A percentile compares a stretch with the other conserved stretches of the same genome.
These are phyloP conservation scores for Zaprionus camerounensis DNA, from an alignment of 1,140 invertebrate genomes.

Conservation along the genomic window DNA sequence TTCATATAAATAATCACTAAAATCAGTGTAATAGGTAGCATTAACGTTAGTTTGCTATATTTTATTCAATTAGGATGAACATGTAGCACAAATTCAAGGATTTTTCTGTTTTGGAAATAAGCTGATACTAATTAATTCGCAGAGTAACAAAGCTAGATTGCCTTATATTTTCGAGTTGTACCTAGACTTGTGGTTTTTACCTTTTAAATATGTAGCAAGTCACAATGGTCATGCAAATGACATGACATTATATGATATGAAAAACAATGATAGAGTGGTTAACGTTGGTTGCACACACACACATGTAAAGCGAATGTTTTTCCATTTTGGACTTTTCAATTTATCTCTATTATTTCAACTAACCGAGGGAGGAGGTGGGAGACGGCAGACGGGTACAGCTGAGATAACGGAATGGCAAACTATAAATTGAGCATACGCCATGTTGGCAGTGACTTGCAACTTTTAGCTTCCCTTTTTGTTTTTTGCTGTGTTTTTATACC, in stretches of 20 bases:
- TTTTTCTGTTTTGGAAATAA: no score
- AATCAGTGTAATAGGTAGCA: not conserved
- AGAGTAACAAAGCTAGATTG: no score
- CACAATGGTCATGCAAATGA: not conserved
- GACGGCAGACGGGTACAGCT: not conserved
- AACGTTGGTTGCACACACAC: not conserved
- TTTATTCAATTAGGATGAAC: not conserved
- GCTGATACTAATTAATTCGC: no score
- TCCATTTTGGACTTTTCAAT: not conserved
- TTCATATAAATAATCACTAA: not conserved
- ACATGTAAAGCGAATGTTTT: not conserved
- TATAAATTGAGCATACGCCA: slow-evolving; percentile 36
- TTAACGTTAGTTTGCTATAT: no score
- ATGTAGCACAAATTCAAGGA: not conserved
- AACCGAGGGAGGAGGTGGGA: not conserved
- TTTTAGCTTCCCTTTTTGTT: slow-evolving; percentile 1
- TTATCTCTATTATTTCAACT: slow-evolving; percentile 9
- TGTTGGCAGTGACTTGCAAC: slow-evolving; percentile 16
- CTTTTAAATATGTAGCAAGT: no score
- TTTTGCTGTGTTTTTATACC: slow-evolving; percentile 9
- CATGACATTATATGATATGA: not conserved
- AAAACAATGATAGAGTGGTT: not conserved
- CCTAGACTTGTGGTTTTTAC: no score
- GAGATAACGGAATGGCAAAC: not conserved
- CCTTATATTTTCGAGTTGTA: no score